phyloP scores from a whole-genome alignment of 2,797 vertebrate genomes.

The Takifugu ocellatus region DNA sequence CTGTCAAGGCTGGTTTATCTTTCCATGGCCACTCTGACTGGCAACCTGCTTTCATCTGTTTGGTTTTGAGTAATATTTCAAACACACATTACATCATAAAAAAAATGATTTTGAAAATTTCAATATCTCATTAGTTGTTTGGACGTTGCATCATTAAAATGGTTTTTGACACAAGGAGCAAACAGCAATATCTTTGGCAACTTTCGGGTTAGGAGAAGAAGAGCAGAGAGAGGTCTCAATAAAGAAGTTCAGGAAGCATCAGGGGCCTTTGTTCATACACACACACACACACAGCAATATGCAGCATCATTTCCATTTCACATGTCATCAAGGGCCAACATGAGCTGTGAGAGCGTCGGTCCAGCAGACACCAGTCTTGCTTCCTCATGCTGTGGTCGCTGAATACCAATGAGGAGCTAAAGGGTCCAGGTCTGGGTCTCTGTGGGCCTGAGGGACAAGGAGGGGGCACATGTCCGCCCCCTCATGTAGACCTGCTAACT shows the following conservation, averaged over 20 bases:
- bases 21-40: not conserved
- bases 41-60: not conserved
- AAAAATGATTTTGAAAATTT: slow-evolving; percentile 19
- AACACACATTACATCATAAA: slow-evolving; percentile 33
- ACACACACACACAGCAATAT: slow-evolving; percentile 9
- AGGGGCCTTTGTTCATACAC: slow-evolving; percentile 7
- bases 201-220: slow-evolving; percentile 10
- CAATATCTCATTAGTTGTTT: slow-evolving; percentile 25
- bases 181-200: not conserved
- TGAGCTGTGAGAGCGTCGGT: slow-evolving; percentile 34
- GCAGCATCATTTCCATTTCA: slow-evolving; percentile 37
- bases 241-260: slow-evolving; percentile 8
- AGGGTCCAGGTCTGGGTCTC: slow-evolving; percentile 37
- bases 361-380: slow-evolving; percentile 36
- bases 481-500: too few relatives aligned
- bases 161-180: slow-evolving; percentile 3
- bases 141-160: slow-evolving; percentile 33
- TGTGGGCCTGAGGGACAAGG: slow-evolving; percentile 31
- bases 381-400: slow-evolving; percentile 42
- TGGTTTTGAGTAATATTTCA: slow-evolving; percentile 22
- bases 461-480: slow-evolving; percentile 3
- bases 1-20: too few relatives aligned
- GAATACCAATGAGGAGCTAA: slow-evolving; percentile 61
- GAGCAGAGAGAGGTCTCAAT: slow-evolving; percentile 13
- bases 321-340: slow-evolving; percentile 39